phyloP scores from a whole-genome alignment of 2,113 vertebrate genomes.

The Petroica traversi region DNA sequence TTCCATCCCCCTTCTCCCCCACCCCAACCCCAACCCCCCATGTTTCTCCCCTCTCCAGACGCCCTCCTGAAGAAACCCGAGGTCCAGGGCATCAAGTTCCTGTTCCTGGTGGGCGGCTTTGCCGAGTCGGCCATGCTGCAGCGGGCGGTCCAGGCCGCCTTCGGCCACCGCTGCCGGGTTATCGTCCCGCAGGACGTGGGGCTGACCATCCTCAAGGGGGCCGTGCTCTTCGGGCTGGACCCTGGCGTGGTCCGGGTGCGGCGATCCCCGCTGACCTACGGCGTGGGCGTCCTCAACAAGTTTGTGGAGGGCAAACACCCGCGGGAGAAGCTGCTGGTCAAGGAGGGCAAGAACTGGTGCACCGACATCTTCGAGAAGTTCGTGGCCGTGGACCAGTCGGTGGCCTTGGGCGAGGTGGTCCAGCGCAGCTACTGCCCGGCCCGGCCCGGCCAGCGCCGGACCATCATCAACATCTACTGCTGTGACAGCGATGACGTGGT shows the following conservation, averaged over 20 bases:
- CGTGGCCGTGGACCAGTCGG: constrained; percentile 89
- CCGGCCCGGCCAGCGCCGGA: constrained; percentile 85
- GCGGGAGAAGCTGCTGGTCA: constrained; percentile 87
- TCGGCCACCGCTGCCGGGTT: constrained; percentile 83
- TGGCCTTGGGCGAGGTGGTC: constrained; percentile 91
- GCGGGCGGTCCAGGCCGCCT: constrained; percentile 79
- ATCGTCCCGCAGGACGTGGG: constrained; percentile 93
- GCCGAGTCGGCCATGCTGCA: constrained; percentile 93
- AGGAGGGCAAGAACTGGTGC: constrained; percentile 94
- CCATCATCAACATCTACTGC: constrained; percentile 98
- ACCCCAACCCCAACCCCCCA: no score
- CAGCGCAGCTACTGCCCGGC: constrained; percentile 92
- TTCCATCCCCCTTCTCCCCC: no score
- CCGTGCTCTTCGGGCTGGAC: constrained; percentile 93
- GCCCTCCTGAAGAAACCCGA: constrained; percentile 84
- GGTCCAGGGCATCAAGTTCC: constrained; percentile 85
- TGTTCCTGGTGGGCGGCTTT: constrained; percentile 95
- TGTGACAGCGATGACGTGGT: constrained; percentile 80
- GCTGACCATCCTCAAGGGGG: constrained; percentile 93
- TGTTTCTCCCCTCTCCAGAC: constrained; percentile 51
- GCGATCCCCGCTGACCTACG: constrained; percentile 90
- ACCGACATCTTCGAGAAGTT: constrained; percentile 95
- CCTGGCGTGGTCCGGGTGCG: constrained; percentile 91
- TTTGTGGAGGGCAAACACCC: constrained; percentile 91
- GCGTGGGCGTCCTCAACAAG: constrained; percentile 91